A percentile compares a stretch with the other conserved stretches of the same genome.
phyloP scores from a whole-genome alignment of 2,888 invertebrate genomes.

The Pseudococcus viburni region DNA sequence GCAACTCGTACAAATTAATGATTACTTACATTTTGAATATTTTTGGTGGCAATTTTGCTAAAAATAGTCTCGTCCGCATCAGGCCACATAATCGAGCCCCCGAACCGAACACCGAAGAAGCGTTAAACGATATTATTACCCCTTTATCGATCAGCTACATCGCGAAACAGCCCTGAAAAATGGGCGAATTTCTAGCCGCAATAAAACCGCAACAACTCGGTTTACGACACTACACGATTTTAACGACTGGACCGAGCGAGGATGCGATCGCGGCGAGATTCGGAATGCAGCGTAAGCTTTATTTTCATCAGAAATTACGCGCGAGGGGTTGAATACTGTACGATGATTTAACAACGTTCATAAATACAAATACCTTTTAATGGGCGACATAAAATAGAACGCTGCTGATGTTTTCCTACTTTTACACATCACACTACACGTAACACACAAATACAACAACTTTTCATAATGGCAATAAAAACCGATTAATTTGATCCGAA shows the following conservation, averaged over 20 bases:
- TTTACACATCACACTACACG: too few relatives aligned
- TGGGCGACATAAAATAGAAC: slow-evolving; percentile 26
- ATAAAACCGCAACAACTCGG: slow-evolving; percentile 22
- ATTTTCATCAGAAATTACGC: not conserved
- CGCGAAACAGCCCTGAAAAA: not conserved
- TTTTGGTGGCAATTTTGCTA: not conserved
- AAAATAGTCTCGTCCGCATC: not conserved
- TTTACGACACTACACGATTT: slow-evolving; percentile 40
- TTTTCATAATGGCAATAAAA: slow-evolving; percentile 47
- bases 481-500: slow-evolving; percentile 52
- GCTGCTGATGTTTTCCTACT: not conserved
- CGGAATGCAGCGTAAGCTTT: not conserved
- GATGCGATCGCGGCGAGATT: not conserved
- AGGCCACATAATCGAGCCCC: not conserved
- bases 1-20: too few relatives aligned
- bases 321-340: not conserved
- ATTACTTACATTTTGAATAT: not conserved
- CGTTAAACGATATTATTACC: not conserved
- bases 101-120: not conserved
- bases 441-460: not conserved
- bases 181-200: not conserved
- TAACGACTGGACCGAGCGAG: not conserved
- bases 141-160: not conserved
- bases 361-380: slow-evolving; percentile 47
- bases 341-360: slow-evolving; percentile 23